Evolutionary conservation across 2,888 invertebrate genomes (phyloP).

Genomic region (Troides aeacus): DNA sequence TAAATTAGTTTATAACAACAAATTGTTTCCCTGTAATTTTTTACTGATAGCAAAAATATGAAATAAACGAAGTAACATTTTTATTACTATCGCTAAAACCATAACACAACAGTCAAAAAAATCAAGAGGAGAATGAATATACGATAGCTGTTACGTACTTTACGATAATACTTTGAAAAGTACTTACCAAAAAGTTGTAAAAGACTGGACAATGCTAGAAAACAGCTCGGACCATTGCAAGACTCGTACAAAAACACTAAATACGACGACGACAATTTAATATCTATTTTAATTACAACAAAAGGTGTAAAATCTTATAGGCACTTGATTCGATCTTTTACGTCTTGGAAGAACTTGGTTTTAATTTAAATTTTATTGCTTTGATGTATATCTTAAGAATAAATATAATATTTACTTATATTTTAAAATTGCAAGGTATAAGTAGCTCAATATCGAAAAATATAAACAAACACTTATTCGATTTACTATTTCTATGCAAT

Average conservation of each 20-base stretch:
- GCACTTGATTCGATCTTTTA: slow-evolving; percentile 59
- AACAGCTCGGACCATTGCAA: slow-evolving; percentile 76
- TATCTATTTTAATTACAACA: slow-evolving; percentile 45
- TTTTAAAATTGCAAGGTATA: slow-evolving; percentile 21
- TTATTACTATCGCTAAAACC: too few species aligned
- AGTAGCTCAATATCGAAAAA: slow-evolving; percentile 15
- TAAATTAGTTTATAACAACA: too few species aligned
- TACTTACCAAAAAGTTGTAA: slow-evolving; percentile 72
- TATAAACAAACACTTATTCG: slow-evolving; percentile 34
- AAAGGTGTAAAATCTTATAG: slow-evolving; percentile 51
- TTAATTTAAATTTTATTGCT: slow-evolving; percentile 5
- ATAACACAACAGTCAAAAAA: too few species aligned
- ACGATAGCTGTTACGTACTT: background rate
- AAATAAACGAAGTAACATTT: too few species aligned
- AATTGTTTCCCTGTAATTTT: too few species aligned
- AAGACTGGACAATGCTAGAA: slow-evolving; percentile 74
- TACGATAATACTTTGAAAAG: background rate
- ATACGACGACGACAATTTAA: slow-evolving; percentile 52
- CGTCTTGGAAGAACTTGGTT: slow-evolving; percentile 36
- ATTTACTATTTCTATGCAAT: slow-evolving; percentile 31
- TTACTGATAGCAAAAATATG: too few species aligned
- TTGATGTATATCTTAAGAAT: slow-evolving; percentile 3
- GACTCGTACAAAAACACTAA: slow-evolving; percentile 54
- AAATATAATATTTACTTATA: slow-evolving; percentile 17
- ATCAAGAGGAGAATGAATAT: background rate